A percentile compares a stretch with the other conserved stretches of the same genome.
Evolutionary conservation across 2,888 invertebrate genomes (phyloP).

Genomic region (Scaptomyza parva): DNA sequence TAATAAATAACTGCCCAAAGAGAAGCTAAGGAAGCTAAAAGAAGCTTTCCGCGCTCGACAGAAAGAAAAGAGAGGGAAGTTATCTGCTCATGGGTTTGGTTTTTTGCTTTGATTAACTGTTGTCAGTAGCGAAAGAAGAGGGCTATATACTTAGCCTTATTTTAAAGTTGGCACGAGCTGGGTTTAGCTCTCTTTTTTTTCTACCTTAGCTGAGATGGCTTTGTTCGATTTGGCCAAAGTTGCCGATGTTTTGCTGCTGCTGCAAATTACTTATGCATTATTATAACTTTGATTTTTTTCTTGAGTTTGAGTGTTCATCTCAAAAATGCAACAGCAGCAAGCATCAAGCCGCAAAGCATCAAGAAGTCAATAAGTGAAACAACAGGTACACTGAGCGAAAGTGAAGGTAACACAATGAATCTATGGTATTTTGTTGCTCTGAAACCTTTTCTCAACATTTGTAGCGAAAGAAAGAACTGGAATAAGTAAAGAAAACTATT

Average conservation of each 20-base stretch:
- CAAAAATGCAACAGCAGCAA: background rate
- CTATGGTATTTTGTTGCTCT: too few species aligned
- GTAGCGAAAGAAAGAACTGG: too few species aligned
- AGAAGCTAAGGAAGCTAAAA: slow-evolving; percentile 47
- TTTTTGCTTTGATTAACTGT: slow-evolving; percentile 77
- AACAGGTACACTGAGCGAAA: background rate
- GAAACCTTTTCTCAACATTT: too few species aligned
- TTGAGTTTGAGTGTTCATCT: too few species aligned
- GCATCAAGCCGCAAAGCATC: slow-evolving; percentile 21
- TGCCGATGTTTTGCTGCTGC: slow-evolving; percentile 27
- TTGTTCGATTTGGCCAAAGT: slow-evolving; percentile 58
- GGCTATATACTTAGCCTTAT: background rate
- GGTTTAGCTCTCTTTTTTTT: slow-evolving; percentile 1
- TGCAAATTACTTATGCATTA: slow-evolving; percentile 80
- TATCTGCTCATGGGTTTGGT: too few species aligned
- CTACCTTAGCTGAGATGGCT: slow-evolving; percentile 53
- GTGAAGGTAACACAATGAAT: too few species aligned
- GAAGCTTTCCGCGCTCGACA: too few species aligned
- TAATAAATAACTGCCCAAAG: slow-evolving; percentile 76
- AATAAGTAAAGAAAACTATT: too few species aligned
- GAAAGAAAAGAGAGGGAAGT: too few species aligned
- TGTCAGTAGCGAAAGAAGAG: slow-evolving; percentile 41
- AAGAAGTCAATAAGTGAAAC: slow-evolving; percentile 36
- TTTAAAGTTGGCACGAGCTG: slow-evolving; percentile 69
- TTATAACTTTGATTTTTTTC: slow-evolving; percentile 69